Evolutionary conservation across 2,888 invertebrate genomes (phyloP).

Genomic region (Hirtodrosophila duncani): DNA sequence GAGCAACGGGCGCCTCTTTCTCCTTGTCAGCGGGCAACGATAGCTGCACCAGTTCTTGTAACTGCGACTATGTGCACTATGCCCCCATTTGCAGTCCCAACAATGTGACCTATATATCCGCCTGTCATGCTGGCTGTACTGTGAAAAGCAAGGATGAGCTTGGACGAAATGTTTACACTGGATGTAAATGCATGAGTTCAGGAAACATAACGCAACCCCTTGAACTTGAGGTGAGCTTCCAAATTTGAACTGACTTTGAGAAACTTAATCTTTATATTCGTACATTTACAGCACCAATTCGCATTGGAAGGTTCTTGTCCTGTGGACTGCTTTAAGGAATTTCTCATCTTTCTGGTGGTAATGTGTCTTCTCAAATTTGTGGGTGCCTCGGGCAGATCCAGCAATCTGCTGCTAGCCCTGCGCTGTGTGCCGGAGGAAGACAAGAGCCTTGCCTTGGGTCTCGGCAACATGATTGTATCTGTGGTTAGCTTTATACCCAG

Average conservation of each 20-base stretch:
- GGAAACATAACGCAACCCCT: constrained; percentile 8
- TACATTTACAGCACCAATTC: constrained; percentile 27
- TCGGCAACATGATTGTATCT: constrained; percentile 82
- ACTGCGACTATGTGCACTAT: constrained; percentile 85
- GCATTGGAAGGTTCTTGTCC: constrained; percentile 79
- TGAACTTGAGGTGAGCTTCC: constrained; percentile 7
- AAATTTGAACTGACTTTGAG: not conserved
- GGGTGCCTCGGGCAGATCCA: constrained; percentile 81
- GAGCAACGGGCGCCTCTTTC: constrained; percentile 24
- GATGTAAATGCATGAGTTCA: constrained; percentile 45
- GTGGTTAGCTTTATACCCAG: constrained; percentile 85
- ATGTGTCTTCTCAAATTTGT: constrained; percentile 80
- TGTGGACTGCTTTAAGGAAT: constrained; percentile 80
- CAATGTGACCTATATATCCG: constrained; percentile 84
- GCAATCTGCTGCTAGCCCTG: constrained; percentile 81
- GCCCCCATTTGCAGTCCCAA: constrained; percentile 84
- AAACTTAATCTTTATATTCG: too few species aligned
- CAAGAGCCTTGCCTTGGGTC: constrained; percentile 84
- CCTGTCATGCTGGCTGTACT: constrained; percentile 87
- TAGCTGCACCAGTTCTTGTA: constrained; percentile 82
- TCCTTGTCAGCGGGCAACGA: constrained; percentile 45
- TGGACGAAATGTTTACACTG: constrained; percentile 34
- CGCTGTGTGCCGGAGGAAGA: constrained; percentile 84
- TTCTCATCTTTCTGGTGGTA: constrained; percentile 79
- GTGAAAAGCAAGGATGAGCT: constrained; percentile 24